Evolutionary conservation across 2,888 invertebrate species (phyloP).

Genomic region (Eupithecia tripunctaria): DNA sequence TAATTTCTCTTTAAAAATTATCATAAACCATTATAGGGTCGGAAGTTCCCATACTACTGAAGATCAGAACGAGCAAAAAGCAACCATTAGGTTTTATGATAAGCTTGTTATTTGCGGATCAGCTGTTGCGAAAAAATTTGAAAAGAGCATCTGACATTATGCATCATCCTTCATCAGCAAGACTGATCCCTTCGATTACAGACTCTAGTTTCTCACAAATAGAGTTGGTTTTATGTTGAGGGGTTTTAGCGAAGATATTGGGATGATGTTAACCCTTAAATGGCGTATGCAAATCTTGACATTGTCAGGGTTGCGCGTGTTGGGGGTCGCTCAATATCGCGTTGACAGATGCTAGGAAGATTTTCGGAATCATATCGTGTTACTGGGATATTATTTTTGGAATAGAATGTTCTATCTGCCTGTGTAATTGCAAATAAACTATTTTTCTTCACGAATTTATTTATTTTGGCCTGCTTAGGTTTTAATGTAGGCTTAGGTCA

Average conservation of each 20-base stretch:
- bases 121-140: conserved; percentile 35
- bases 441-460: too few relatives aligned
- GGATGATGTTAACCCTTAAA: conserved; percentile 73
- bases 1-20: conserved; percentile 75
- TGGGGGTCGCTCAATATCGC: conserved; percentile 72
- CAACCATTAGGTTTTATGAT: neutral
- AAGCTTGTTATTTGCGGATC: conserved; percentile 18
- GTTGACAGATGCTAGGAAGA: conserved; percentile 78
- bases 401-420: neutral
- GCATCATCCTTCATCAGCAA: conserved; percentile 48
- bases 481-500: too few relatives aligned
- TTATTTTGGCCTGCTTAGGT: too few relatives aligned
- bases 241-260: conserved; percentile 50
- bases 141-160: conserved; percentile 60
- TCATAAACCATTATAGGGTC: conserved; percentile 78
- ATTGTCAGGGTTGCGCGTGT: conserved; percentile 56
- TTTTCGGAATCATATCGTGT: conserved; percentile 61
- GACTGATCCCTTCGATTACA: conserved; percentile 21
- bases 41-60: conserved; percentile 60
- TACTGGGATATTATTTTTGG: conserved; percentile 25
- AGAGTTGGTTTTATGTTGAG: conserved; percentile 45
- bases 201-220: conserved; percentile 30
- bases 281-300: conserved; percentile 77
- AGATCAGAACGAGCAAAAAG: conserved; percentile 42
- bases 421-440: neutral